Evolutionary conservation across 2,113 vertebrate species (phyloP), one percentile per base, ranked within the genome.

Genomic region (Empidonax traillii): DNA sequence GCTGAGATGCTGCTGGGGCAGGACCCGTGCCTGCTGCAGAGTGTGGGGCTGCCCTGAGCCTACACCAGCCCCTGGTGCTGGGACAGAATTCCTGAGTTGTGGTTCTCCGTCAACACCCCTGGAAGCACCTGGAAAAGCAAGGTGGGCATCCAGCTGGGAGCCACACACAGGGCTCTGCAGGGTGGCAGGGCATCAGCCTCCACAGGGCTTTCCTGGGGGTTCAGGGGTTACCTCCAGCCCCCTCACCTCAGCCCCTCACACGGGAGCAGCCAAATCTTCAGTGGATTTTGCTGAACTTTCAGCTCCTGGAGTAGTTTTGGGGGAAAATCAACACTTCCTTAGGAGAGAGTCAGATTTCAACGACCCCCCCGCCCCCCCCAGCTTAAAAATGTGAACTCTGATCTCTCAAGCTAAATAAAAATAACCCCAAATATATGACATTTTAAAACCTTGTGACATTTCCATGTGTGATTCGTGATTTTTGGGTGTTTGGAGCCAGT

Each of bases 151-250:
- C 25, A 39, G 20, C n/a, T 14, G 1, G 4, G 56, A 39, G 28
- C 46, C 1, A 5, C 21, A 6, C 16, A 3, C 8, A 2, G 8
- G 31, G 23, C 27, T 25, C 53, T 10, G 47, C 16, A 17, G 53
- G 2, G 1, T 3, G 14, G 20, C 25, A 24, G 47, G 30, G 37
- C 61, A 49, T 8, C 53, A 5, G 67, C 37, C 51, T 22, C 39
- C 2, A 0, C 4, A 0, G 4, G 61, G 12, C 3, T 23, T 35
- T 56, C 43, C 76, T 9, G 23, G 0, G 19, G 30, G 24, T 9
- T 30, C 5, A 4, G 62, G 61, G 90, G 31, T 44, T 46, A 35
- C 2, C 4, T 9, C 25, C 37, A 16, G 55, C 37, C 72, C 9
- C n/a, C 1, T 41, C 33, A 4, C 16, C 56, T 20, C 3, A 2